Base-by-base conservation (phyloP, 2,888 invertebrate genomes). In the Ophion slaviceki region DNA sequence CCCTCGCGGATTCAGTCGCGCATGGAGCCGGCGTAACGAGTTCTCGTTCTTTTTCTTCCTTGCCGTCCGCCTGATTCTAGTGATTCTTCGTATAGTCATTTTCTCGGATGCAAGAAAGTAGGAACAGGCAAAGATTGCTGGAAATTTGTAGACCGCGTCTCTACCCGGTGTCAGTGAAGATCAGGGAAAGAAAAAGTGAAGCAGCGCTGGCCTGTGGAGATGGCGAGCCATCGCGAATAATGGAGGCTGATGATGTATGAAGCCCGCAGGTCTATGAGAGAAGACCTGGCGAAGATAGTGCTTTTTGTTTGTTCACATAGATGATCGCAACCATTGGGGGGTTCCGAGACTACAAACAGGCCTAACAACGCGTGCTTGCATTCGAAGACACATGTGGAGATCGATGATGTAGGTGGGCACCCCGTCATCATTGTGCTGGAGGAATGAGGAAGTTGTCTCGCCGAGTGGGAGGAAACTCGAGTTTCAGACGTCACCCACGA, bases 391-490 rank as follows among this genome's bases (percentile, higher is more conserved):
- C 20, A n/a, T 28, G 64, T 32, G 64, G 24, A 66, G 8, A 64
- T 28, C 17, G 47, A 53, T 24, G 47, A 17, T 0, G 40, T 57
- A 8, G 36, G 11, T 17, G 7, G 24, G 62, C 47, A 75, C 53
- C 72, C 67, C 71, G 82, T 77, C 80, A 70, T 84, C 24, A 68
- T 76, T 4, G 10, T 32, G 6, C 82, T 87, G 72, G 79, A 87
- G 89, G 91, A 91, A 91, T 88, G 90, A 91, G 90, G 91, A 91
- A 91, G 89, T 83, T 86, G 72, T 80, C 67, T 40, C 81, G 72
- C 72, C 72, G 64, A 64, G 76, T 86, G 86, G 87, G 86, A 90
- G 88, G 88, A 90, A 90, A 88, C 86, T 84, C 75, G 79, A 87
- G 87, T 82, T 88, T 90, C 90, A 88, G 89, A 90, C 91, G 90